These are phyloP conservation scores for Nothura maculosa DNA, from an alignment of 2,797 vertebrate species.

Conservation along the genomic window DNA sequence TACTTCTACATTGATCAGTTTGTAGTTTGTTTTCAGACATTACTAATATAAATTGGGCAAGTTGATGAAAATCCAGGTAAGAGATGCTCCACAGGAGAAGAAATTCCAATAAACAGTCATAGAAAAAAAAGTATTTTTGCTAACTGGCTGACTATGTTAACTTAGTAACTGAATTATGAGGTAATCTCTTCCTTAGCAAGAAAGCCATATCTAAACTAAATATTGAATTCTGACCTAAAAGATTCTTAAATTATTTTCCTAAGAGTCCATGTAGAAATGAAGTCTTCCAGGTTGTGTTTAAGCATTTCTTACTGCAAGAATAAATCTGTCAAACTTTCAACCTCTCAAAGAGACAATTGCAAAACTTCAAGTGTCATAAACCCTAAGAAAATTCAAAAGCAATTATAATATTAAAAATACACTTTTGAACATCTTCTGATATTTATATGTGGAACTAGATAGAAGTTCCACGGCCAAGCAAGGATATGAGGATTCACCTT, in stretches of 20 bases:
- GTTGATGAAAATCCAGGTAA: slow-evolving; percentile 22
- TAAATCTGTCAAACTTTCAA: slow-evolving; percentile 44
- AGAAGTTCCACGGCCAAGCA: fast-evolving
- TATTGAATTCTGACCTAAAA: slow-evolving; percentile 28
- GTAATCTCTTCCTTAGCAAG: not conserved
- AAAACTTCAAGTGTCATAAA: not conserved
- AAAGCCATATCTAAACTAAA: slow-evolving; percentile 28
- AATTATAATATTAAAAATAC: not conserved
- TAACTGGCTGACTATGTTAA: slow-evolving; percentile 3
- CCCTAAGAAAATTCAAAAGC: slow-evolving; percentile 25
- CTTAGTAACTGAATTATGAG: not conserved
- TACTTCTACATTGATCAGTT: not conserved
- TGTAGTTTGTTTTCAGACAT: not conserved
- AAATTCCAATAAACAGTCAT: not conserved
- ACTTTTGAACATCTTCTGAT: not conserved
- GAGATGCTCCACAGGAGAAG: not conserved
- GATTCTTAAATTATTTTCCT: slow-evolving; percentile 28
- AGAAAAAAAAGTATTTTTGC: slow-evolving; percentile 10
- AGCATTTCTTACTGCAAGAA: slow-evolving; percentile 34
- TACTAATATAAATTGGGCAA: slow-evolving; percentile 6
- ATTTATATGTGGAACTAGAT: not conserved
- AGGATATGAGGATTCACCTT: not conserved
- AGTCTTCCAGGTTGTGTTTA: slow-evolving; percentile 28
- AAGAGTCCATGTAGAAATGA: not conserved
- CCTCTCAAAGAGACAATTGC: slow-evolving; percentile 14